Base-by-base conservation (phyloP, 2,113 vertebrate species). In the Brachypteracias leptosomus region DNA sequence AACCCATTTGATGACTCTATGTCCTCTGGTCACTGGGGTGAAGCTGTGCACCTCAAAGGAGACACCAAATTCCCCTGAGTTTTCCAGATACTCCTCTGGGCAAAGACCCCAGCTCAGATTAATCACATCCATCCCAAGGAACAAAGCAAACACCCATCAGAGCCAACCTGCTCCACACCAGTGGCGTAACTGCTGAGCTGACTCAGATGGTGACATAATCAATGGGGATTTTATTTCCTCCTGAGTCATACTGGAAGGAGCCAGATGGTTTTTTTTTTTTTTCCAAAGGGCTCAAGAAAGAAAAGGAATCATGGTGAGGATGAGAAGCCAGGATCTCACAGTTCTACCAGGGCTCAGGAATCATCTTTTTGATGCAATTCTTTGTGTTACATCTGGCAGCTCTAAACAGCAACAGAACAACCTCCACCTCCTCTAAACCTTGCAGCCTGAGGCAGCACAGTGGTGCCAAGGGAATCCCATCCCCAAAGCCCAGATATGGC, bases 241-340 rank as follows among this genome's bases (percentile, higher is more conserved):
- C 55, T 95, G 91, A 97, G 62, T 94, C 96, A 94, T 6, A 0
- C 15, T 72, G 55, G 20, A 85, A 91, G 71, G n/a, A 94, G 70
- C 36, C 78, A 85, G 74, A 13, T 68, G 36, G 16, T 19, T 51
- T 33, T 28, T 21, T 47, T 18, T 51, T 21, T 36, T 66, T 67
- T 65, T 54, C 17, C 77, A 66, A 76, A 82, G n/a, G 57, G 9
- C 55, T 70, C 8, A 0, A 71, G 63, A 85, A 73, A 90, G 36
- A 25, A 85, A 87, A 73, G 67, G 71, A 76, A 76, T 62, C 5
- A 2, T n/a, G 40, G 59, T 58, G 3, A 4, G 52, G 58, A 67
- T 3, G 6, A 75, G 62, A 67, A 73, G 66, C 81, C 74, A 51
- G 82, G 84, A 75, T 11, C 49, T 71, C 0, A 0, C 47, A 28